Percentiles rank a stretch among this genome's conserved stretches.
Conservation (phyloP, 2,888 invertebrate genomes). For the Drosophila mimica region DNA sequence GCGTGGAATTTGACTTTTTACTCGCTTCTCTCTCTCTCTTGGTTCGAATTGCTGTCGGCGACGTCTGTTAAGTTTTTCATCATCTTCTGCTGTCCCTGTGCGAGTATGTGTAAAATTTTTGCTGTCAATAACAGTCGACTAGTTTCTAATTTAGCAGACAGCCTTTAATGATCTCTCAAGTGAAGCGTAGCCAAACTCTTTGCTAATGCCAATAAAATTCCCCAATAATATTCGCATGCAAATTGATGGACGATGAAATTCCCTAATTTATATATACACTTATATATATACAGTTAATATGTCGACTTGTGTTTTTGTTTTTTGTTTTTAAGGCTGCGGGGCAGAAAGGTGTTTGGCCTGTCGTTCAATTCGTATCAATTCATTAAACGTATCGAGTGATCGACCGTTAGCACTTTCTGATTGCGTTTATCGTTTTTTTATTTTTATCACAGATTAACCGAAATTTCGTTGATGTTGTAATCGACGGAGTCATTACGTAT, state of each 20-base stretch:
- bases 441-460: slow-evolving; percentile 47
- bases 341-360: slow-evolving; percentile 38
- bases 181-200: slow-evolving; percentile 10
- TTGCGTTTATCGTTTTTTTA: slow-evolving; percentile 42
- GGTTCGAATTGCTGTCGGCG: slow-evolving; percentile 23
- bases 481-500: slow-evolving; percentile 11
- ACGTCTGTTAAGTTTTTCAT: slow-evolving; percentile 12
- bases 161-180: slow-evolving; percentile 50
- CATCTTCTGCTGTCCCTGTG: slow-evolving; percentile 18
- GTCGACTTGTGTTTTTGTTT: slow-evolving; percentile 7
- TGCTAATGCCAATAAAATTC: slow-evolving; percentile 23
- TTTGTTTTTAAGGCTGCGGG: slow-evolving; percentile 35
- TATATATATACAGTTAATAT: slow-evolving; percentile 43
- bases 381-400: slow-evolving; percentile 50
- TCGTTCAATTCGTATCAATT: slow-evolving; percentile 58
- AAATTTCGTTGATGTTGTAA: slow-evolving; percentile 28
- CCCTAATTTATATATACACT: slow-evolving; percentile 8
- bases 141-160: slow-evolving; percentile 66
- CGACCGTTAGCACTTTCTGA: slow-evolving; percentile 70
- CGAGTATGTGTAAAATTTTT: slow-evolving; percentile 6
- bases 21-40: slow-evolving; percentile 11
- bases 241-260: slow-evolving; percentile 46
- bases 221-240: slow-evolving; percentile 18
- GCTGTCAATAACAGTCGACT: slow-evolving; percentile 36
- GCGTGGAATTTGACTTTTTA: slow-evolving; percentile 23